Conservation (phyloP, 2,797 vertebrate genomes). For the Brotogeris chrysoptera region DNA sequence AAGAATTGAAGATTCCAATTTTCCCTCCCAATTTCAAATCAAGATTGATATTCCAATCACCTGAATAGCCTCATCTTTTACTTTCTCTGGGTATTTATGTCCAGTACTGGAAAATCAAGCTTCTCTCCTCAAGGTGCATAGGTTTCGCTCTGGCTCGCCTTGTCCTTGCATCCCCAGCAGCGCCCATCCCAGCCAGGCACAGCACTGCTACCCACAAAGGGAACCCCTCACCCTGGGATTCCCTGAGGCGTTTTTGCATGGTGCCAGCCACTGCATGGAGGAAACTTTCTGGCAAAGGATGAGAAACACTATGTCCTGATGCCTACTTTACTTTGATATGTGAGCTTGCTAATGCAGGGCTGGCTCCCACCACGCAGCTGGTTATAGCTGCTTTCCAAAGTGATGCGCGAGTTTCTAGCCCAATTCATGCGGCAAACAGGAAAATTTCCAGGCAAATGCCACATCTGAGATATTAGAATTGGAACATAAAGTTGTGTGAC, state of each 20-base stretch:
- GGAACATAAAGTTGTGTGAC: neutral
- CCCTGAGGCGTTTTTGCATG: neutral
- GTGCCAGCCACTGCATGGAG: neutral
- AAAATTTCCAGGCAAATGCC: fast-evolving
- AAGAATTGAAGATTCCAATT: neutral
- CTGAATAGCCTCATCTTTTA: neutral
- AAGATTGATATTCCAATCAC: neutral
- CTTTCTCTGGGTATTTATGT: neutral
- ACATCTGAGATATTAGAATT: neutral
- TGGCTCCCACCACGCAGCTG: neutral
- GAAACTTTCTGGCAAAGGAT: neutral
- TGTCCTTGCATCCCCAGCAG: neutral
- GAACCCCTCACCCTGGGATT: neutral
- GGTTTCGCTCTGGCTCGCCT: neutral
- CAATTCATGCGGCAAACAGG: neutral
- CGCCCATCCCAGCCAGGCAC: neutral
- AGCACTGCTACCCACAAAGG: neutral
- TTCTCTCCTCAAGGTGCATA: neutral
- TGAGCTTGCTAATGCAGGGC: neutral
- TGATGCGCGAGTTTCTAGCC: neutral
- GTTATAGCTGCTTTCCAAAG: neutral
- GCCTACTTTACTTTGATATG: constrained; percentile 3
- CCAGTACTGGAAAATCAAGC: neutral
- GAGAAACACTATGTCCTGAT: neutral
- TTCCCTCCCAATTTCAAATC: neutral